These are phyloP conservation scores for Rosalia funebris DNA, from an alignment of 2,888 invertebrate species.

Conservation along the genomic window DNA sequence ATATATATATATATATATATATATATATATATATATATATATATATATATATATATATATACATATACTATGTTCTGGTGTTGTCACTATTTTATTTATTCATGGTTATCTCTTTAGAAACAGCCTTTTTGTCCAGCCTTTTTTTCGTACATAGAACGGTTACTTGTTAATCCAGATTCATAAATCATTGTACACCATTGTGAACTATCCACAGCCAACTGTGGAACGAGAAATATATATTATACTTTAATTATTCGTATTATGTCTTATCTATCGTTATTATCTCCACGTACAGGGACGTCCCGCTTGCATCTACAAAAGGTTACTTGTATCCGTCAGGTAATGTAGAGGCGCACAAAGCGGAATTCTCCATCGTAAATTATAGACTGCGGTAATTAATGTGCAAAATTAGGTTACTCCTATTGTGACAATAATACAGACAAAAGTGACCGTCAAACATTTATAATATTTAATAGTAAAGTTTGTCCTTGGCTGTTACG, in stretches of 20 bases:
- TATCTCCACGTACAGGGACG: conserved; percentile 1
- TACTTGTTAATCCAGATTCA: not conserved
- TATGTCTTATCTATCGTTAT: conserved; percentile 9
- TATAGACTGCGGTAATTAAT: not conserved
- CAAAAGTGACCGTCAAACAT: no score
- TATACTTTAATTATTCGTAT: conserved; percentile 20
- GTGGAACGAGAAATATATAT: conserved; percentile 4
- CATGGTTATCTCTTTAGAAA: no score
- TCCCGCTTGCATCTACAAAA: not conserved
- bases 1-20: no score
- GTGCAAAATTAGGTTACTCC: no score
- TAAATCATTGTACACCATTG: not conserved
- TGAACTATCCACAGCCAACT: not conserved
- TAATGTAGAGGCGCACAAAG: not conserved
- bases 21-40: no score
- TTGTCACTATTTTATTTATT: no score
- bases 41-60: no score
- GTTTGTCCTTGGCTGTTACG: not conserved
- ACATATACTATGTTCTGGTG: no score
- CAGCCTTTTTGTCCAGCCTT: no score
- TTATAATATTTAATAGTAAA: not conserved
- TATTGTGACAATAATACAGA: no score
- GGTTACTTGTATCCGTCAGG: not conserved
- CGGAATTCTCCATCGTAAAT: not conserved
- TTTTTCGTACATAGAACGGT: no score